Conservation (phyloP, 2,888 invertebrate species). For the Ectemnius cavifrons region DNA sequence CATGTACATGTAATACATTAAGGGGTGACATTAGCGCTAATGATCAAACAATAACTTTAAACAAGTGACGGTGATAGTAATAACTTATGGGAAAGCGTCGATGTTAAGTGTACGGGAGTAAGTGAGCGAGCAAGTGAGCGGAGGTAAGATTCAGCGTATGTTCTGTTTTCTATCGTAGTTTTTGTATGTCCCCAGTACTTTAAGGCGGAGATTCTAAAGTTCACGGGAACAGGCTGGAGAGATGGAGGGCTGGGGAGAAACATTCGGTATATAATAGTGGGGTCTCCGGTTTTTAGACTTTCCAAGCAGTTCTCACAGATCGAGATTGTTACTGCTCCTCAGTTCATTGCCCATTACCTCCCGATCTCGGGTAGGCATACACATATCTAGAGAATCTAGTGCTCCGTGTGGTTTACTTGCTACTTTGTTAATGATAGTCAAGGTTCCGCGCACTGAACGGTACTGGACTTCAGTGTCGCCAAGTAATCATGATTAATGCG, state of each 20-base stretch:
- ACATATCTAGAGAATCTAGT: conserved; percentile 25
- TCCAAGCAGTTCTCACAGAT: conserved; percentile 5
- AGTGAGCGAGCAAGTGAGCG: conserved; percentile 41
- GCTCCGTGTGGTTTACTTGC: conserved; percentile 4
- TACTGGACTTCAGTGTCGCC: too few species aligned
- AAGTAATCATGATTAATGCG: not conserved
- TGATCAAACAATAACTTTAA: conserved; percentile 42
- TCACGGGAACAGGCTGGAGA: conserved; percentile 48
- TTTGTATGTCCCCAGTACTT: conserved; percentile 77
- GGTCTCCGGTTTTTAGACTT: conserved; percentile 17
- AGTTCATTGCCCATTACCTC: too few species aligned
- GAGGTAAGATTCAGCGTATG: conserved; percentile 69
- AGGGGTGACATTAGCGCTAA: conserved; percentile 17
- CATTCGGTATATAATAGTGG: conserved; percentile 6
- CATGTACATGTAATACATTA: conserved; percentile 20
- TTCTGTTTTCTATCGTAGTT: conserved; percentile 78
- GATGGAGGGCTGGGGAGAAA: not conserved
- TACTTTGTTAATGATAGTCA: conserved; percentile 2
- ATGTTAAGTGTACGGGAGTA: conserved; percentile 71
- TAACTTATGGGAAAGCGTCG: conserved; percentile 63
- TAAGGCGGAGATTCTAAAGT: conserved; percentile 71
- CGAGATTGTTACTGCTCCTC: not conserved
- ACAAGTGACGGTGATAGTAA: conserved; percentile 60
- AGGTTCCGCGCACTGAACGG: not conserved
- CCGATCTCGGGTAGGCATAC: conserved; percentile 6